These are phyloP conservation scores for Anser cygnoides DNA, from an alignment of 2,113 vertebrate species.

Conservation along the genomic window DNA sequence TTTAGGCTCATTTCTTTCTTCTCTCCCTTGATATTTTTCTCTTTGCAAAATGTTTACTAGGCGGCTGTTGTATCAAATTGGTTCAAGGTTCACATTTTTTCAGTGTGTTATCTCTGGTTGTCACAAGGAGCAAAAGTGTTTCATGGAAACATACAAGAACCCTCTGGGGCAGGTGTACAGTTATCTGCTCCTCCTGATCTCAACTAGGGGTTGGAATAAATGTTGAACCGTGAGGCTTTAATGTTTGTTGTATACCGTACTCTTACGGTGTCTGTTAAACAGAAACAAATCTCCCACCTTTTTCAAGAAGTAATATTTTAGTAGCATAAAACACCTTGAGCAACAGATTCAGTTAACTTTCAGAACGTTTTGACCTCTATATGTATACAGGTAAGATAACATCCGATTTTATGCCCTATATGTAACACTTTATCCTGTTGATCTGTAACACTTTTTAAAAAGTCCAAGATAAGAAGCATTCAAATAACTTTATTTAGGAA, in stretches of 20 bases:
- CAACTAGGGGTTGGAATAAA: background rate
- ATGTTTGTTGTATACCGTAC: background rate
- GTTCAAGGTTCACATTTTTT: background rate
- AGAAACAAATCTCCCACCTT: background rate
- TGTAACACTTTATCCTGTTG: background rate
- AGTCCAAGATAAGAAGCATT: background rate
- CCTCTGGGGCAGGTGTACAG: background rate
- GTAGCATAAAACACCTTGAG: background rate
- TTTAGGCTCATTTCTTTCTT: background rate
- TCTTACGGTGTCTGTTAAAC: background rate
- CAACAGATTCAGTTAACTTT: background rate
- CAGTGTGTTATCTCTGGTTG: background rate
- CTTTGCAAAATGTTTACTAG: background rate
- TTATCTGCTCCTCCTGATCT: background rate
- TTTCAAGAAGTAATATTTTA: background rate
- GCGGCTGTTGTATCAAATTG: background rate
- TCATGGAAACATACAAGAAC: background rate
- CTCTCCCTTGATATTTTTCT: background rate
- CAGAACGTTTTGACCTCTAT: background rate
- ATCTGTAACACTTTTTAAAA: background rate
- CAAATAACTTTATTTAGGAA: background rate
- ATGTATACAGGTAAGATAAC: background rate
- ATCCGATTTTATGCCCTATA: background rate
- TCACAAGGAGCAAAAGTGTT: background rate
- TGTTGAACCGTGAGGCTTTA: background rate